These are phyloP conservation scores for Oophaga sylvatica DNA, from an alignment of 2,797 vertebrate genomes.

Conservation along the genomic window DNA sequence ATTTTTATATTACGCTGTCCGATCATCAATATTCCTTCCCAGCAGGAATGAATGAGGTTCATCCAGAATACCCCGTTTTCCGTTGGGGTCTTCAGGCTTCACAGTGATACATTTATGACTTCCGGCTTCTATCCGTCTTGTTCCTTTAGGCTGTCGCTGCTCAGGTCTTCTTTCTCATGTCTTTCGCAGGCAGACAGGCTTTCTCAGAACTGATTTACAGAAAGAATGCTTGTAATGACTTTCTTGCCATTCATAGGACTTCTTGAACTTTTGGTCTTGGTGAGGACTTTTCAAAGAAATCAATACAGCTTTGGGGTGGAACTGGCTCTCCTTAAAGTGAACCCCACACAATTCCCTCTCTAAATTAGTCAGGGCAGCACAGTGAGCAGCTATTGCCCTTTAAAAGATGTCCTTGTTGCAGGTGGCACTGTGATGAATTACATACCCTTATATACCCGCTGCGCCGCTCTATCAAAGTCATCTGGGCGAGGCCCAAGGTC, in stretches of 20 bases:
- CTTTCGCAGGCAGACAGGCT: background rate
- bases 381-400: no score
- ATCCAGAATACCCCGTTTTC: background rate
- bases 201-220: background rate
- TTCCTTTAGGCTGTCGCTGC: background rate
- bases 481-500: no score
- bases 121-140: background rate
- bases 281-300: background rate
- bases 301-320: background rate
- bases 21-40: no score
- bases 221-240: background rate
- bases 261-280: no score
- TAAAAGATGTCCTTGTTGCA: no score
- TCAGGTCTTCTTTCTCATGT: background rate
- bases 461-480: no score
- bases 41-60: background rate
- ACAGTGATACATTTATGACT: background rate
- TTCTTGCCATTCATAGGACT: background rate
- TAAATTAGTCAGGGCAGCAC: no score
- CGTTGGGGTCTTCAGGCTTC: no score
- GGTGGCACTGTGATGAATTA: no score
- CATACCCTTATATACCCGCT: no score
- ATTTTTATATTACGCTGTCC: background rate
- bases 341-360: no score
- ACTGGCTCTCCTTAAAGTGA: no score